phyloP scores from a whole-genome alignment of 2,113 vertebrate species.

The Platycercus adscitus region DNA sequence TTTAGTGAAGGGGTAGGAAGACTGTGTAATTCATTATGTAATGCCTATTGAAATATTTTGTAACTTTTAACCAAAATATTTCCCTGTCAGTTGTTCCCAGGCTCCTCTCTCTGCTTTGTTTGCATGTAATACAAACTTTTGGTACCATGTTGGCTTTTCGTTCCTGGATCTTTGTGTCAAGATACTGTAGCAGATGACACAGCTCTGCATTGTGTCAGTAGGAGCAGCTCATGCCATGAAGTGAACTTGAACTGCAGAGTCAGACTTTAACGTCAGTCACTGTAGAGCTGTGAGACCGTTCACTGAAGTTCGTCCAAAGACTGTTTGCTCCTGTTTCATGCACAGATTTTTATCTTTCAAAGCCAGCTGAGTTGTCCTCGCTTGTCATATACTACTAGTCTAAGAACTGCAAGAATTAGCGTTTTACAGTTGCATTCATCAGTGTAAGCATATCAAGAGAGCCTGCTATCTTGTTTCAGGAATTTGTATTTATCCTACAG shows the following conservation, averaged over 20 bases:
- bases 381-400: rapidly evolving
- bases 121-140: neutral
- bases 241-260: neutral
- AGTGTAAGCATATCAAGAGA: neutral
- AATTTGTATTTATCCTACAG: neutral
- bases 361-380: neutral
- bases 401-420: neutral
- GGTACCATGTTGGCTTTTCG: neutral
- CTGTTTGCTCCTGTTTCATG: neutral
- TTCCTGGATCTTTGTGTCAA: neutral
- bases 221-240: neutral
- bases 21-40: neutral
- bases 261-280: neutral
- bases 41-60: neutral
- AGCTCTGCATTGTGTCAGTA: neutral
- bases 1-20: neutral
- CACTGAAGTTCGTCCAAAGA: neutral
- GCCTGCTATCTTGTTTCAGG: neutral
- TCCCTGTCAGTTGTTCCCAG: neutral
- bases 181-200: neutral
- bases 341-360: neutral
- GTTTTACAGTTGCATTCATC: neutral
- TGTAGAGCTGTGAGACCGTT: neutral
- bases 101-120: neutral
- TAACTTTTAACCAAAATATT: neutral